Percentiles rank a stretch among this genome's conserved stretches.
Conservation (phyloP, 1,140 invertebrate genomes). For the Acyrthosiphon pisum region DNA sequence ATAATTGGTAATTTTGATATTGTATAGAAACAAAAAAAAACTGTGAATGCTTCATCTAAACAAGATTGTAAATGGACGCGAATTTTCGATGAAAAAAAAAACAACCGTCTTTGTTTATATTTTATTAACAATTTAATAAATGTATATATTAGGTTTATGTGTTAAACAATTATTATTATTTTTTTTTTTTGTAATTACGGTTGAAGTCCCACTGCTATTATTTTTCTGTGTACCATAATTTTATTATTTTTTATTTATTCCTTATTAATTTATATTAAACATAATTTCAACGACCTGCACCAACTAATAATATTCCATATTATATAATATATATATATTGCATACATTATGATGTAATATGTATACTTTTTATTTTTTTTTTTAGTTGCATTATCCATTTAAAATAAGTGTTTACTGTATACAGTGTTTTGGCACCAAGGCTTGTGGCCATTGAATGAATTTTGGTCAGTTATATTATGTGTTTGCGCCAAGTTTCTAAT, state of each 20-base stretch:
- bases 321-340: background rate
- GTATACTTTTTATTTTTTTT: slow-evolving; percentile 32
- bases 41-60: slow-evolving; percentile 7
- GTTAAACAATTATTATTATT: slow-evolving; percentile 40
- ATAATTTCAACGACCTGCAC: slow-evolving; percentile 36
- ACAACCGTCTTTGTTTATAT: slow-evolving; percentile 29
- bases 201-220: slow-evolving; percentile 49
- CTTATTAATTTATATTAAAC: slow-evolving; percentile 28
- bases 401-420: slow-evolving; percentile 30
- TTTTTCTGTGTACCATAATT: slow-evolving; percentile 53
- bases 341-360: slow-evolving; percentile 14
- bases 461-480: slow-evolving; percentile 29
- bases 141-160: slow-evolving; percentile 53
- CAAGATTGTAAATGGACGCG: slow-evolving; percentile 5
- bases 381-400: slow-evolving; percentile 18
- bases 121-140: slow-evolving; percentile 34
- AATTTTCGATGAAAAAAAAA: background rate
- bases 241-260: slow-evolving; percentile 51
- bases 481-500: slow-evolving; percentile 2
- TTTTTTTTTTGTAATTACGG: slow-evolving; percentile 36
- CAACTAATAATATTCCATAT: slow-evolving; percentile 38
- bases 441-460: background rate
- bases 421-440: background rate
- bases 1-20: slow-evolving; percentile 6
- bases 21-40: background rate